Conservation (phyloP, 1,140 invertebrate species). For the Platyscapa corneri region DNA sequence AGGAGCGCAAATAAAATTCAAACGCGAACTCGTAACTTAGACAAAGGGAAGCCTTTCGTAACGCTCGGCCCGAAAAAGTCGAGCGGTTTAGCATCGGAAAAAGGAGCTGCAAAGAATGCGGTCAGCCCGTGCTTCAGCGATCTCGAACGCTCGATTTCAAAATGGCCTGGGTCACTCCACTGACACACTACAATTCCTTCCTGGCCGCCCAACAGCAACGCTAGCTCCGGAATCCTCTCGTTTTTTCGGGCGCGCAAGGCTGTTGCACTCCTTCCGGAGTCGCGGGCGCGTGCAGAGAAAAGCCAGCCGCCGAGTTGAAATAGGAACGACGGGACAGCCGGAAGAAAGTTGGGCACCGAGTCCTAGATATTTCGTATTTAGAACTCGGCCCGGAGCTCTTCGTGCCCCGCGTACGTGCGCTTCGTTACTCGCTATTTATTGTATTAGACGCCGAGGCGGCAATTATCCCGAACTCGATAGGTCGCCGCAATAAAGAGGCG, state of each 20-base stretch:
- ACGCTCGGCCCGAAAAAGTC: background rate
- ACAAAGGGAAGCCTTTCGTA: background rate
- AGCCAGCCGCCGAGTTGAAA: background rate
- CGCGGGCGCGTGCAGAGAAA: no score
- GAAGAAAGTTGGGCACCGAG: background rate
- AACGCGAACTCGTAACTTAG: background rate
- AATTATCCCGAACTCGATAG: no score
- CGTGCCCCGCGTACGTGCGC: no score
- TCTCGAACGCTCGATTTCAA: constrained; percentile 44
- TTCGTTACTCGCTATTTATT: background rate
- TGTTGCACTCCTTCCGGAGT: background rate
- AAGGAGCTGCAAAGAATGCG: constrained; percentile 28
- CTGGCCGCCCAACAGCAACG: background rate
- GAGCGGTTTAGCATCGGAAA: background rate
- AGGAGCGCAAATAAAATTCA: background rate
- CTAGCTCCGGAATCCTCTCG: background rate
- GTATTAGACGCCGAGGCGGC: no score
- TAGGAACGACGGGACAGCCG: background rate
- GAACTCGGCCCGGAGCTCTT: background rate
- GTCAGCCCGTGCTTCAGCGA: background rate
- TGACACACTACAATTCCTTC: constrained; percentile 41
- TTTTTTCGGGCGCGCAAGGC: background rate
- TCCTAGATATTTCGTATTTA: background rate
- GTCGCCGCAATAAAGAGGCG: no score
- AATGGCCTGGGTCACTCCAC: constrained; percentile 36